Evolutionary conservation across 2,797 vertebrate genomes (phyloP).

Genomic region (Martes flavigula): DNA sequence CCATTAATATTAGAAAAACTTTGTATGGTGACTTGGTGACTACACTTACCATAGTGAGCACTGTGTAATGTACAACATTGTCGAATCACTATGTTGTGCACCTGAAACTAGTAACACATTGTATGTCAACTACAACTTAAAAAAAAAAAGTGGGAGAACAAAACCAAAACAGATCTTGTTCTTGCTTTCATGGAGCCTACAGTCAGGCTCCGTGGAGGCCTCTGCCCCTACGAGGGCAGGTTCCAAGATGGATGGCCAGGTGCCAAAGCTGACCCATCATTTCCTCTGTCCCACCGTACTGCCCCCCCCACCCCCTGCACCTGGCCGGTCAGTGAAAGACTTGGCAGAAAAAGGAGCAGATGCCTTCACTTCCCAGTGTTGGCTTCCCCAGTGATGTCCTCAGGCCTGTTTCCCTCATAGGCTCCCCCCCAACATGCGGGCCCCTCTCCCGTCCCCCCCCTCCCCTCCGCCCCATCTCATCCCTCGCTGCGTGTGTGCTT

Average conservation of each 20-base stretch:
- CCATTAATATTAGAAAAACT: background rate
- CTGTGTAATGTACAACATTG: background rate
- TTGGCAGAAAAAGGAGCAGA: background rate
- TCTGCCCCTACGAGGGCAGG: too few relatives aligned
- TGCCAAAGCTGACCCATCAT: background rate
- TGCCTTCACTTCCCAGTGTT: fast-evolving
- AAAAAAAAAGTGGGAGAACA: background rate
- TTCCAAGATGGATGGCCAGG: background rate
- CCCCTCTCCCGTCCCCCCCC: fast-evolving
- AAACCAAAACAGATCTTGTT: background rate
- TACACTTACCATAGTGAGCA: background rate
- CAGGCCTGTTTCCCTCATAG: background rate
- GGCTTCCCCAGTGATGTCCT: background rate
- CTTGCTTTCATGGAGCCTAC: background rate
- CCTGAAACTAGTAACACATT: background rate
- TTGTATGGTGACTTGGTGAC: background rate
- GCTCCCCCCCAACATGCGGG: fast-evolving
- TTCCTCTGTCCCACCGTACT: background rate
- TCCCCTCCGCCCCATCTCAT: background rate
- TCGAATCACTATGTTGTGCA: background rate
- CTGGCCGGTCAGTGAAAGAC: background rate
- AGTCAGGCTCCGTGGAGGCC: background rate
- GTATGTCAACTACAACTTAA: background rate
- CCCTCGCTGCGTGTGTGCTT: background rate
- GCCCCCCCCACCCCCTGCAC: background rate